Base-by-base conservation (phyloP, 2,888 invertebrate species). In the Eilema griseolum region DNA sequence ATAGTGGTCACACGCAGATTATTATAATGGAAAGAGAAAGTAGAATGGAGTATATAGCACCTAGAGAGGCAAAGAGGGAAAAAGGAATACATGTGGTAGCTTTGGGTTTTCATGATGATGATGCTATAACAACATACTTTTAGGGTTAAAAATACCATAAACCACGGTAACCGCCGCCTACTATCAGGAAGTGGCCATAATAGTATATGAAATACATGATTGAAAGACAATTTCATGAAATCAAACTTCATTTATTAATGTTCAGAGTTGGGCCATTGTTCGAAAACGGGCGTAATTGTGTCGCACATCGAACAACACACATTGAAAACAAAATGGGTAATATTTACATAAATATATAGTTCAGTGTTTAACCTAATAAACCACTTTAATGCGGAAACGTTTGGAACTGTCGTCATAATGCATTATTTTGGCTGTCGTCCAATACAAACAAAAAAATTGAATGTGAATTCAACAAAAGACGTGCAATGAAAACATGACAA, bases 401-500 rank as follows among this genome's bases (percentile, higher is more conserved):
- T 76, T 74, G 67, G 41, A 73, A 69, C 11, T 67, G 65, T 74
- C 69, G 65, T 62, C 67, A 73, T 72, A 78, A 77, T 72, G 74
- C 67, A 78, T 84, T 86, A 75, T 82, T 84, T 87, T 92, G 92
- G 93, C 91, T 80, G 28, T 63, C 70, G 71, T 80, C 89, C 93
- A 93, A 89, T 71, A 78, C 80, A 82, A 83, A 81, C 68, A 70
- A 57, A 72, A 83, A 87, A 88, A 88, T 87, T 84, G 74, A 63
- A 73, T 57, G 75, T 71, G 83, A 80, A 31, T 73, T 72, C 75
- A 83, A 88, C 86, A 89, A 66, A 89, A 88, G 85, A 81, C 82
- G 81, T 82, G 83, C 80, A 83, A 88, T 83, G 87, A 86, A 85
- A 88, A 84, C 83, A 85, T 83, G 84, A 89, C 84, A 88, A 87